phyloP scores from a whole-genome alignment of 1,140 invertebrate genomes.

The Papilio machaon region DNA sequence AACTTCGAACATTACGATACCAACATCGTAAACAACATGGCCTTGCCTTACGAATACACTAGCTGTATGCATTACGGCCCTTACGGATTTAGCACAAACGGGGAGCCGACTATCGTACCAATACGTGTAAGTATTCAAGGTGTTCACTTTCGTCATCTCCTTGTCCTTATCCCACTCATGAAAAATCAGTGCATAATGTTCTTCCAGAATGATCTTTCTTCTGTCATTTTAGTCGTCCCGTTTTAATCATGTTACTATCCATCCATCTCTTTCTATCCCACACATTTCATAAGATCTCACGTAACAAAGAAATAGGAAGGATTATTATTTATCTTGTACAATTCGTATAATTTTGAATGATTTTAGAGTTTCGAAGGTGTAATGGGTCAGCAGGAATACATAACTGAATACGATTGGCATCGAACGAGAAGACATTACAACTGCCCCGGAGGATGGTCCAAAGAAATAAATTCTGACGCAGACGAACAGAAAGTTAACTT shows the following conservation, averaged over 20 bases:
- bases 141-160: neutral
- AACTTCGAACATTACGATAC: constrained; percentile 86
- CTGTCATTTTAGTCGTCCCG: too few relatives aligned
- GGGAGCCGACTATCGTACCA: constrained; percentile 83
- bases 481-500: constrained; percentile 31
- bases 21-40: constrained; percentile 82
- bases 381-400: constrained; percentile 57
- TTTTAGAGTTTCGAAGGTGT: constrained; percentile 47
- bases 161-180: too few relatives aligned
- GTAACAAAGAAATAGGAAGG: neutral
- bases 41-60: constrained; percentile 88
- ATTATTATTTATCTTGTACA: neutral
- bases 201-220: too few relatives aligned
- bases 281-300: neutral
- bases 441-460: constrained; percentile 60
- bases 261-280: too few relatives aligned
- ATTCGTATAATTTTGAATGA: neutral
- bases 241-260: too few relatives aligned
- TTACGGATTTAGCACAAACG: constrained; percentile 88
- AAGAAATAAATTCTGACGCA: neutral
- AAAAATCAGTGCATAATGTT: too few relatives aligned
- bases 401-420: constrained; percentile 56
- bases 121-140: constrained; percentile 41
- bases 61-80: constrained; percentile 92
- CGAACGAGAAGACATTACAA: constrained; percentile 59